phyloP scores from a whole-genome alignment of 37 sponge, comb jelly and placozoan genomes.

The Geodia barretti region DNA sequence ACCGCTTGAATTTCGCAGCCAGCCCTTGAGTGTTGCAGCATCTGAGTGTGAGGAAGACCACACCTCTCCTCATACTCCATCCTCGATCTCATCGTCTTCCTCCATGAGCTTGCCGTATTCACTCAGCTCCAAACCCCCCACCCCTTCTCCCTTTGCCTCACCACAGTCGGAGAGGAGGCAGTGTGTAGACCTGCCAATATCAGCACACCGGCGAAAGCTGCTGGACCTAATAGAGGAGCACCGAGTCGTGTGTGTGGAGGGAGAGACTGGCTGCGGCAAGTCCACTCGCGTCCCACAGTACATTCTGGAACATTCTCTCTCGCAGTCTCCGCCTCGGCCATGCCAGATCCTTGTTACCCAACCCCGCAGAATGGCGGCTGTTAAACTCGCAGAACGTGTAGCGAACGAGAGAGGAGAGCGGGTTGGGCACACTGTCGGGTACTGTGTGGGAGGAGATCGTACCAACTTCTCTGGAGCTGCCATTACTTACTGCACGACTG shows the following conservation, averaged over 20 bases:
- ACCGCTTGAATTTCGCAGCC: too few relatives aligned
- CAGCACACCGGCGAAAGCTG: constrained; percentile 54
- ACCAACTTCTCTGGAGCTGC: not conserved
- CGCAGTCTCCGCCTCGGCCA: not conserved
- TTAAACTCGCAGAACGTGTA: constrained; percentile 65
- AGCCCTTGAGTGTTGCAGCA: not conserved
- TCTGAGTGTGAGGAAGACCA: not conserved
- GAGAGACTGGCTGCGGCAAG: constrained; percentile 84
- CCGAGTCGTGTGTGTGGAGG: constrained; percentile 62
- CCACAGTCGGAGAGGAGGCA: not conserved
- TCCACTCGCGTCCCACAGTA: constrained; percentile 83
- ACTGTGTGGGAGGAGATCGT: constrained; percentile 62
- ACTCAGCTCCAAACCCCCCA: too few relatives aligned
- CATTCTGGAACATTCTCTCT: constrained; percentile 54
- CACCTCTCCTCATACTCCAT: not conserved
- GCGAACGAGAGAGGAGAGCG: constrained; percentile 39
- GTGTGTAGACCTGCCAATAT: constrained; percentile 35
- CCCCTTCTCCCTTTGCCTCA: not conserved
- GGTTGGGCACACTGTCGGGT: constrained; percentile 66
- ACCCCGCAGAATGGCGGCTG: constrained; percentile 75
- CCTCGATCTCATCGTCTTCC: not conserved
- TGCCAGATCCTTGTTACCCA: constrained; percentile 69
- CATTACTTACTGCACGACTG: constrained; percentile 70
- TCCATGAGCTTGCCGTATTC: not conserved
- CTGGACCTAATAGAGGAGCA: constrained; percentile 36